These are phyloP conservation scores for Trissolcus brochymenae DNA, from an alignment of 2,888 invertebrate genomes.

Conservation along the genomic window DNA sequence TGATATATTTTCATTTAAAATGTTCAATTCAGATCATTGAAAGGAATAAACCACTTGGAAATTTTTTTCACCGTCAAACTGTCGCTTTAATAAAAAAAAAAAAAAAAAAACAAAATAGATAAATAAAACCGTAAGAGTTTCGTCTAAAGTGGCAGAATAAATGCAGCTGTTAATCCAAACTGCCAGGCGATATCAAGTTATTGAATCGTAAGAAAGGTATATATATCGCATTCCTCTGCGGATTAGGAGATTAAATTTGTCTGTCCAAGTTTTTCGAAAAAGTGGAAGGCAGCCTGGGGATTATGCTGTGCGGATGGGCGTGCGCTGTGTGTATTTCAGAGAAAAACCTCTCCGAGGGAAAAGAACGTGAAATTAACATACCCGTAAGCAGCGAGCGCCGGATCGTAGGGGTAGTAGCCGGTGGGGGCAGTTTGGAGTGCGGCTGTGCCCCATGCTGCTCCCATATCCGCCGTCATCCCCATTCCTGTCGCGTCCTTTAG, in stretches of 20 bases:
- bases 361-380: conserved; percentile 79
- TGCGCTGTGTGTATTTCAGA: not conserved
- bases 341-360: not conserved
- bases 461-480: conserved; percentile 88
- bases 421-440: conserved; percentile 90
- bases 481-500: conserved; percentile 86
- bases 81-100: too few species aligned
- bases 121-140: too few species aligned
- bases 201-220: conserved; percentile 7
- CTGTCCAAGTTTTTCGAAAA: conserved; percentile 6
- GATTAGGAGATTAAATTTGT: conserved; percentile 19
- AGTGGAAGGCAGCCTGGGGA: conserved; percentile 4
- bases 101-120: too few species aligned
- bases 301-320: not conserved
- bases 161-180: conserved; percentile 11
- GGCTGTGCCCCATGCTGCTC: conserved; percentile 92
- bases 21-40: not conserved
- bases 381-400: conserved; percentile 94
- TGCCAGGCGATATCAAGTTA: not conserved
- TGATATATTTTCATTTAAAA: too few species aligned
- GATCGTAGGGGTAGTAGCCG: conserved; percentile 95
- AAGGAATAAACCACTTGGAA: too few species aligned
- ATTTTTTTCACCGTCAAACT: too few species aligned
- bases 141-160: not conserved
- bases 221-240: conserved; percentile 5